phyloP scores from a whole-genome alignment of 2,888 invertebrate genomes.

The Apamea epomidion region DNA sequence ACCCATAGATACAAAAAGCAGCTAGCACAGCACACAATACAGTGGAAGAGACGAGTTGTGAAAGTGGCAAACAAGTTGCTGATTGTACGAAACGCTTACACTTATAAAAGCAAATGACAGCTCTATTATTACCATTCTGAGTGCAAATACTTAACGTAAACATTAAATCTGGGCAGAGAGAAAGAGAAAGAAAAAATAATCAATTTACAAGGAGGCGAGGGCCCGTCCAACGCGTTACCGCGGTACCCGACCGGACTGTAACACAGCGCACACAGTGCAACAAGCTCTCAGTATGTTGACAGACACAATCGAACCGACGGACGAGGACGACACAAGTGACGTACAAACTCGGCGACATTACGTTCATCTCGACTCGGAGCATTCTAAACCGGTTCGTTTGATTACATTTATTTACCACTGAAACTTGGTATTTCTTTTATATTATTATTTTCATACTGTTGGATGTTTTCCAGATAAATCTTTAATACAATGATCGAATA shows the following conservation, averaged over 20 bases:
- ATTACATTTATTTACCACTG: constrained; percentile 15
- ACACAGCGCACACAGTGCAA: constrained; percentile 76
- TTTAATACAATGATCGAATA: background rate
- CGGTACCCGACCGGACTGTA: constrained; percentile 68
- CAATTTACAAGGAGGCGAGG: constrained; percentile 64
- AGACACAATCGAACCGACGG: constrained; percentile 79
- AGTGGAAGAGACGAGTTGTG: constrained; percentile 90
- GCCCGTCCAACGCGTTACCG: constrained; percentile 66
- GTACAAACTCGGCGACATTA: constrained; percentile 67
- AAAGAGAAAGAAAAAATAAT: constrained; percentile 78
- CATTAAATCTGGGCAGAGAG: constrained; percentile 86
- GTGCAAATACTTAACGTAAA: constrained; percentile 85
- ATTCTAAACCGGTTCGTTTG: constrained; percentile 40
- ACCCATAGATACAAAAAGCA: constrained; percentile 90
- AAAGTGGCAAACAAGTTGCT: constrained; percentile 89
- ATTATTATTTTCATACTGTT: constrained; percentile 5
- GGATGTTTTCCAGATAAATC: background rate
- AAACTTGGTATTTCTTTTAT: background rate
- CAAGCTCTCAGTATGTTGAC: constrained; percentile 77
- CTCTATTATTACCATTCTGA: constrained; percentile 90
- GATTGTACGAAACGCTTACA: constrained; percentile 89
- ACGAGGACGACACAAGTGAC: constrained; percentile 84
- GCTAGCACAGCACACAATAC: constrained; percentile 90
- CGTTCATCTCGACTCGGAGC: constrained; percentile 31
- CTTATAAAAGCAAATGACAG: constrained; percentile 90